Evolutionary conservation across 2,113 vertebrate genomes (phyloP), one percentile per base, ranked within the genome.

Genomic region (Colaptes auratus): DNA sequence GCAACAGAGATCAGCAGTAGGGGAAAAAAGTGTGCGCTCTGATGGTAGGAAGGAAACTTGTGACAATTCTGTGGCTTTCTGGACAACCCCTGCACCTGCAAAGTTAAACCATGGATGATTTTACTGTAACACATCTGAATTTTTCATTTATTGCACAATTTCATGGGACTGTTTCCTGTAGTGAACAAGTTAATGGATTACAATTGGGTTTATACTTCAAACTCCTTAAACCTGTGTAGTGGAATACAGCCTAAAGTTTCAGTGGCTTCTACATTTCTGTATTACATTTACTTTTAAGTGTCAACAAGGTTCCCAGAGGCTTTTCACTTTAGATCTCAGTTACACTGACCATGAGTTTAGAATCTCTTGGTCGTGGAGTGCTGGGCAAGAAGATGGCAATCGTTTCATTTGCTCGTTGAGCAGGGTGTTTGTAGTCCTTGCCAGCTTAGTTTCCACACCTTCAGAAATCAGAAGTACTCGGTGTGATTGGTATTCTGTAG

Each of bases 391-490:
- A 50, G 64, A 20, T 20, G 44, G 18, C 21, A 53, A 16, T 48
- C 20, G 31, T 79, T 81, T 24, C 8, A 3, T 56, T 35, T 23
- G n/a, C 72, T 83, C 28, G 55, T 31, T 89, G 82, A 65, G 39
- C 39, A 12, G 16, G 19, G 3, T 35, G 23, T 70, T 89, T 73
- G 25, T 65, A 69, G 88, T 88, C 35, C 25, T 60, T 56, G 44
- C 59, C 60, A 73, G 59, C n/a, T 83, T 71, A 18, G 16, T 91
- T 95, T 96, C 88, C 67, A 93, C 72, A 35, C 33, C 46, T 77
- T 79, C 67, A 73, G 31, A 87, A 82, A 28, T 50, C 6, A 71
- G 50, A 81, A 80, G 10, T 88, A 67, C 20, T 70, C 10, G 24
- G 2, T 9, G 20, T 59, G 67, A 65, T 9, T 92, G 6, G 5